Evolutionary conservation across 1,140 invertebrate species (phyloP).

Genomic region (Platorchestia sp.): DNA sequence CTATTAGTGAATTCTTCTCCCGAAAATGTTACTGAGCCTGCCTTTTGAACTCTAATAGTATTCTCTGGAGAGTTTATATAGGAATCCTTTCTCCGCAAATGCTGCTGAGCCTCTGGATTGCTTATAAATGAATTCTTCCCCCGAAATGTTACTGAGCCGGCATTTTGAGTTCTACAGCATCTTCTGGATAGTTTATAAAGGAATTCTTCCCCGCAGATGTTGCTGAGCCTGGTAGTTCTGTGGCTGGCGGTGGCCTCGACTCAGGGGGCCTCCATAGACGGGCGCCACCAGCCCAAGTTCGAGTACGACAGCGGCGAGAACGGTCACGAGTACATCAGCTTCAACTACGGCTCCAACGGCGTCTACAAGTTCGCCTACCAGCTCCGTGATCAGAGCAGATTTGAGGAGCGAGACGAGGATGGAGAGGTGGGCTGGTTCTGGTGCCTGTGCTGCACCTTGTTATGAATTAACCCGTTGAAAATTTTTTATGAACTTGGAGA

Average conservation of each 20-base stretch:
- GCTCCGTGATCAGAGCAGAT: conserved; percentile 32
- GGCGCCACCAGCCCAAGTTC: conserved; percentile 19
- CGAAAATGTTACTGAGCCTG: no score
- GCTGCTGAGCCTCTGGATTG: no score
- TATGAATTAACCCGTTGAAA: no score
- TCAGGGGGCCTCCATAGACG: background rate
- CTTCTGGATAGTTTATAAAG: background rate
- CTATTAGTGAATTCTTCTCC: no score
- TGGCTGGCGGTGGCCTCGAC: background rate
- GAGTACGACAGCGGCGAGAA: conserved; percentile 31
- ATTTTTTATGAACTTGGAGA: no score
- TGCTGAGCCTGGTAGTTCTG: background rate
- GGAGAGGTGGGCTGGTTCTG: background rate
- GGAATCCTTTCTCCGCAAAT: no score
- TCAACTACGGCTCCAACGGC: conserved; percentile 42
- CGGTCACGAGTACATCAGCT: conserved; percentile 28
- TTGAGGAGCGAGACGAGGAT: conserved; percentile 33
- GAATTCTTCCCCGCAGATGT: background rate
- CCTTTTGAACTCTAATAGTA: no score
- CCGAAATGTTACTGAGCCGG: no score
- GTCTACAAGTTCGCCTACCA: conserved; percentile 33
- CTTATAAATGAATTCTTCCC: no score
- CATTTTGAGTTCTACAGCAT: background rate
- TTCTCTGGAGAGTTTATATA: no score
- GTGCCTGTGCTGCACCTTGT: no score